Evolutionary conservation across 2,113 vertebrate genomes (phyloP).

Genomic region (Elachura formosa): DNA sequence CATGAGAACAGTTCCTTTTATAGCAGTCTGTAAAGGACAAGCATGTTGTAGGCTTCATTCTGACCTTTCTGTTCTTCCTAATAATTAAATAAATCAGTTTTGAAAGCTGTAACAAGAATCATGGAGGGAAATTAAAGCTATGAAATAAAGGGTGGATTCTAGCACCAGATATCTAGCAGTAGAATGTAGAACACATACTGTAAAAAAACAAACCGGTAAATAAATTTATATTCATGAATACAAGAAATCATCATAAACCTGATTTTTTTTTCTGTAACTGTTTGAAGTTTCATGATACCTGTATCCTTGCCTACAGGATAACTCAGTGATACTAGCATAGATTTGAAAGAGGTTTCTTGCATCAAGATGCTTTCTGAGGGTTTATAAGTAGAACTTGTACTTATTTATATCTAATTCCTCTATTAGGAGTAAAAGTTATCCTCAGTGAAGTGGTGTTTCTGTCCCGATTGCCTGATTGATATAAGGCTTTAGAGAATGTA

Average conservation of each 20-base stretch:
- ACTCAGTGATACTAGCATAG: background rate
- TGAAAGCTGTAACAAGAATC: background rate
- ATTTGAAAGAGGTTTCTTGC: background rate
- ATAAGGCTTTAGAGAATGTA: background rate
- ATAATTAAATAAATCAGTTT: background rate
- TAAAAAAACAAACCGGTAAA: background rate
- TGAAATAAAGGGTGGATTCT: background rate
- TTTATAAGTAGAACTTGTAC: background rate
- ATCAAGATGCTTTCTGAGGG: background rate
- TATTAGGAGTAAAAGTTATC: background rate
- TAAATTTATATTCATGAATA: background rate
- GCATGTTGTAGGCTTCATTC: background rate
- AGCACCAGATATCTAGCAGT: background rate
- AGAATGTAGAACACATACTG: background rate
- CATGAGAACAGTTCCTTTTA: slow-evolving; percentile 55
- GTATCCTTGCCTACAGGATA: background rate
- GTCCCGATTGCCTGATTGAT: background rate
- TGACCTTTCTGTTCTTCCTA: background rate
- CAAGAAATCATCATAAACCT: background rate
- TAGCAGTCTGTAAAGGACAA: slow-evolving; percentile 26
- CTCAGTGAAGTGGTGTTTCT: background rate
- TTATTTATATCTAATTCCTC: background rate
- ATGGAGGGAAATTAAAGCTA: background rate
- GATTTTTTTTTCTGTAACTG: background rate
- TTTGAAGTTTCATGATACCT: background rate